Base-by-base conservation (phyloP, 2,888 invertebrate genomes). In the Cryptosula pallasiana region DNA sequence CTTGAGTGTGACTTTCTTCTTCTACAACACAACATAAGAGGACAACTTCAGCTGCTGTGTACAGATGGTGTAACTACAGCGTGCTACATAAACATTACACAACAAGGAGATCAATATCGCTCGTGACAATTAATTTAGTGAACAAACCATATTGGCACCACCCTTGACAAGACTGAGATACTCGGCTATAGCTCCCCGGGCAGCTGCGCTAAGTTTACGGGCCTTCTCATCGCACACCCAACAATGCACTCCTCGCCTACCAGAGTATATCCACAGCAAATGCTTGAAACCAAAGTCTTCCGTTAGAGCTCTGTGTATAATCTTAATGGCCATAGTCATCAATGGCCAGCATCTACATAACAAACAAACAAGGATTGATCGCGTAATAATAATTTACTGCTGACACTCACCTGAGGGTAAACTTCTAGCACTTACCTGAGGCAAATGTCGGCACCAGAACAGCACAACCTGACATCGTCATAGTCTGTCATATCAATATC, bases 401-500 rank as follows among this genome's bases (percentile, higher is more conserved):
- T n/a, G n/a, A n/a, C n/a, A n/a, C n/a, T n/a, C n/a, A n/a, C n/a
- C n/a, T n/a, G n/a, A n/a, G n/a, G n/a, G n/a, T n/a, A n/a, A n/a
- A n/a, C n/a, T n/a, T n/a, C n/a, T n/a, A n/a, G n/a, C n/a, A 58
- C 58, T 27, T 13, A 70, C 70, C 45, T 36, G 2, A 54, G 45
- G 32, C 70, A 70, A 25, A 70, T 70, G 32, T 36, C 45, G 5
- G 70, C 70, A 3, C 70, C 70, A 32, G 81, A 80, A 81, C 87
- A 98, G 82, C 98, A 99, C 35, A 89, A 92, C 82, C 98, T 87
- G 0, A 98, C 91, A 81, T 95, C 94, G 87, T 99, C 98, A 84
- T 99, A 99, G 86, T 99, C 99, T 45, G 98, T 97, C 88, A 99
- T 91, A 88, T 99, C 99, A 79, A 99, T 98, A 89, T 99, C 99